Percentiles rank a stretch among this genome's conserved stretches.
phyloP scores from a whole-genome alignment of 1,140 invertebrate genomes.

The Patella vulgata region DNA sequence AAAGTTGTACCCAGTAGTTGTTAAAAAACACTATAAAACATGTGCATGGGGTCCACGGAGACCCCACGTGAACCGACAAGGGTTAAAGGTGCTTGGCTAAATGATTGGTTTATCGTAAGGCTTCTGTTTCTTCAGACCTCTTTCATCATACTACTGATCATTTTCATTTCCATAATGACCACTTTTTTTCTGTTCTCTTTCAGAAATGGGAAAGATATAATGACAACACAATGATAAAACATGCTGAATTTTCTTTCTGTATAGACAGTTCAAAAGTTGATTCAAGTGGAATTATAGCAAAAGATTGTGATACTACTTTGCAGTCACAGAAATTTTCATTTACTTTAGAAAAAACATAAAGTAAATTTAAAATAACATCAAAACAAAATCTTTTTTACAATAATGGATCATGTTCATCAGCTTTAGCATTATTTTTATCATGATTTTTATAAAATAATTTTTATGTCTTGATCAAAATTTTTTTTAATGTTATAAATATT shows the following conservation, averaged over 20 bases:
- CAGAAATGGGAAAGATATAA: constrained; percentile 80
- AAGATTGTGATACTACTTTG: constrained; percentile 76
- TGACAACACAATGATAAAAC: constrained; percentile 76
- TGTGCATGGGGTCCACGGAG: too few species aligned
- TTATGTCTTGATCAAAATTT: too few species aligned
- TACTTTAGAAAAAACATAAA: constrained; percentile 19
- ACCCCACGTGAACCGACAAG: too few species aligned
- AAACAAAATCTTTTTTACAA: too few species aligned
- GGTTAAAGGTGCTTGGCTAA: too few species aligned
- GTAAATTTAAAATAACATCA: too few species aligned
- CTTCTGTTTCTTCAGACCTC: neutral
- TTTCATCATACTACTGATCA: constrained; percentile 63
- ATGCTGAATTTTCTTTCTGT: constrained; percentile 80
- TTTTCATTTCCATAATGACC: neutral
- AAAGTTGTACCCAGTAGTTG: neutral
- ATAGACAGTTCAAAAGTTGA: constrained; percentile 78
- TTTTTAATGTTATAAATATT: too few species aligned
- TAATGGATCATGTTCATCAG: constrained; percentile 12
- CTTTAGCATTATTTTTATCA: too few species aligned
- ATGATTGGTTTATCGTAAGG: too few species aligned
- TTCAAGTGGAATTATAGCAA: constrained; percentile 75
- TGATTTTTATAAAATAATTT: too few species aligned
- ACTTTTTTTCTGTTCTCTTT: constrained; percentile 35
- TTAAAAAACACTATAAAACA: too few species aligned
- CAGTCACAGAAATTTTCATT: constrained; percentile 76